Conservation (phyloP, 2,888 invertebrate genomes). For the Pilophorus perplexus region DNA sequence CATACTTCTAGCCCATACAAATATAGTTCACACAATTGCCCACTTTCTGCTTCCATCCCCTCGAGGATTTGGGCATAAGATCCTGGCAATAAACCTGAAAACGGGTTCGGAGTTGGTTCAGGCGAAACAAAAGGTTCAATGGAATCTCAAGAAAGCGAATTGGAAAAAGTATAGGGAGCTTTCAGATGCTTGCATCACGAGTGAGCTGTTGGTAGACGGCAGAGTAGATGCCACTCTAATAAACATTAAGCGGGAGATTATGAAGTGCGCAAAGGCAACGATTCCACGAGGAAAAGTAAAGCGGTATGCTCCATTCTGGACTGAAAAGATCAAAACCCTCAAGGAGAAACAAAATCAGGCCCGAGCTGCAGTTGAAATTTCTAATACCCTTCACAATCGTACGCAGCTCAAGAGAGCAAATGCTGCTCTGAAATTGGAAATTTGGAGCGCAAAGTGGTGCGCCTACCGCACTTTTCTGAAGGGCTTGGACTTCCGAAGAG, state of each 20-base stretch:
- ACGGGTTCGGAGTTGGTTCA: background rate
- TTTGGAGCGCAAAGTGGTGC: background rate
- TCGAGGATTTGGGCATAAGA: background rate
- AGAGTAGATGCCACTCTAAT: background rate
- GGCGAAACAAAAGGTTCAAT: background rate
- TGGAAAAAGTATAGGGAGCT: background rate
- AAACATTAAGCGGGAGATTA: background rate
- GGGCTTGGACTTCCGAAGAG: conserved; percentile 7
- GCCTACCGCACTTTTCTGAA: background rate
- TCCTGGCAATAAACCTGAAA: background rate
- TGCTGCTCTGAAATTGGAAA: background rate
- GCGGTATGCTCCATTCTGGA: conserved; percentile 9
- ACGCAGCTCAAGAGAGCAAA: background rate
- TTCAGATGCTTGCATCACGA: background rate
- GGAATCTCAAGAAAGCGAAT: background rate
- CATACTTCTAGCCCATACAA: background rate
- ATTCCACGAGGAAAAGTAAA: background rate
- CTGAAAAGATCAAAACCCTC: background rate
- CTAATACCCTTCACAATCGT: background rate
- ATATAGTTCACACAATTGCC: too few species aligned
- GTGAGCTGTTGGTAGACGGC: background rate
- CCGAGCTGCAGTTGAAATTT: background rate
- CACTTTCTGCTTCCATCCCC: background rate
- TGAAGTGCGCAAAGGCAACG: background rate
- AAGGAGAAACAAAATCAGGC: background rate